phyloP scores from a whole-genome alignment of 2,888 invertebrate genomes.

The Erebia ligea region DNA sequence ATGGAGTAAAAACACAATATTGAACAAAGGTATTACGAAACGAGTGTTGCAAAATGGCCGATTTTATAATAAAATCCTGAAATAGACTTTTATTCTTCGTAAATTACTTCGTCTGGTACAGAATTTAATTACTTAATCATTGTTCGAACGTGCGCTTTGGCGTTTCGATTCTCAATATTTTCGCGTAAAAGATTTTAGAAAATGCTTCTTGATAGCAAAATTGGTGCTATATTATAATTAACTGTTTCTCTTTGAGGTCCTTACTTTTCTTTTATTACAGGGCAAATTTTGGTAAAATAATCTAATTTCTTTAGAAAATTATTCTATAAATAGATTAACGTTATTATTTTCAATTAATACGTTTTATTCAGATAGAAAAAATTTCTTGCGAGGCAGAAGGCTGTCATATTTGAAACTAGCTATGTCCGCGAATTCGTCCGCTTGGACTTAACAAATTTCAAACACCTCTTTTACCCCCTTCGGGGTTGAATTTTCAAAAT shows the following conservation, averaged over 20 bases:
- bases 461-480: no score
- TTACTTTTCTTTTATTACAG: background rate
- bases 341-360: no score
- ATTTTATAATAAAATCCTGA: slow-evolving; percentile 8
- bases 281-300: background rate
- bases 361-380: no score
- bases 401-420: no score
- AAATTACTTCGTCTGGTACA: slow-evolving; percentile 9
- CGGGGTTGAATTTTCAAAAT: no score
- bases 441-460: no score
- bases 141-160: background rate
- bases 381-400: no score
- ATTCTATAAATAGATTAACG: background rate
- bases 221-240: background rate
- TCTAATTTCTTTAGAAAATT: background rate
- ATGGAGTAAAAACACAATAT: no score
- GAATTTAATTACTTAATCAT: slow-evolving; percentile 10
- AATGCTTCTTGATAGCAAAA: slow-evolving; percentile 1
- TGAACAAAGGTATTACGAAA: no score
- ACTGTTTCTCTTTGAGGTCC: background rate
- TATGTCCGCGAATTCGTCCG: no score
- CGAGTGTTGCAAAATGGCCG: background rate
- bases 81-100: background rate
- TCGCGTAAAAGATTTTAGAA: background rate
- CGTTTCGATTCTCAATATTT: background rate